phyloP scores from a whole-genome alignment of 1,140 invertebrate species.

The Euwallacea similis region DNA sequence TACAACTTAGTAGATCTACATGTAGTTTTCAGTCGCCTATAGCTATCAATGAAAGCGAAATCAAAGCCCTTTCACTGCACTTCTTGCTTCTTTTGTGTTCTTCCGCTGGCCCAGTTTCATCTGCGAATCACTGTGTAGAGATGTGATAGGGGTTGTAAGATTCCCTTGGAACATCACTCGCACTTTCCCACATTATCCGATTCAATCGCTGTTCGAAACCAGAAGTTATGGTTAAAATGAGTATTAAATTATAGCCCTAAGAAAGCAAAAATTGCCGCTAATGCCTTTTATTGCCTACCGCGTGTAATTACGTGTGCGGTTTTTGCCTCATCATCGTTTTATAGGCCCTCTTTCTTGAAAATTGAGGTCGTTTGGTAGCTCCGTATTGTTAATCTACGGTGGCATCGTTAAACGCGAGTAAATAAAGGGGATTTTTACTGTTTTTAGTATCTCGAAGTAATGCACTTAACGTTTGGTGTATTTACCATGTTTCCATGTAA shows the following conservation, averaged over 20 bases:
- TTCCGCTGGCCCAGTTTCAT: no score
- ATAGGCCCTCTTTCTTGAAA: slow-evolving; percentile 23
- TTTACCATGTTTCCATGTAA: no score
- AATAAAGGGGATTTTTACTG: neutral
- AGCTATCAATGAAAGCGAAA: no score
- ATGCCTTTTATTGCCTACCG: slow-evolving; percentile 24
- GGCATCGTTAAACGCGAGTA: slow-evolving; percentile 4
- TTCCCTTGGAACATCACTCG: no score
- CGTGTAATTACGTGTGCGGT: slow-evolving; percentile 17
- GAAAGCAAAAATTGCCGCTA: slow-evolving; percentile 27
- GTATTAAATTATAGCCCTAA: slow-evolving; percentile 28
- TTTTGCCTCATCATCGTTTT: slow-evolving; percentile 28
- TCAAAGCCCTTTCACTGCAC: no score
- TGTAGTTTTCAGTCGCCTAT: no score
- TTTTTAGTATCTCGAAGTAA: no score
- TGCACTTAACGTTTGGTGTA: no score
- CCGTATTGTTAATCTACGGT: slow-evolving; percentile 3
- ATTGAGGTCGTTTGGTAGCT: slow-evolving; percentile 23
- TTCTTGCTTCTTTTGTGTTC: no score
- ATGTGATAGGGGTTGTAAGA: no score
- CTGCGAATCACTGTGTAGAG: no score
- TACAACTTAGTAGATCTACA: no score
- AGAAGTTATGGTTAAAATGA: slow-evolving; percentile 17
- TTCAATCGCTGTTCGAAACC: slow-evolving; percentile 19
- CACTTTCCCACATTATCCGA: slow-evolving; percentile 20